Percentiles rank a stretch among this genome's conserved stretches.
phyloP scores from a whole-genome alignment of 2,113 vertebrate genomes.

The Hydrolagus affinis region DNA sequence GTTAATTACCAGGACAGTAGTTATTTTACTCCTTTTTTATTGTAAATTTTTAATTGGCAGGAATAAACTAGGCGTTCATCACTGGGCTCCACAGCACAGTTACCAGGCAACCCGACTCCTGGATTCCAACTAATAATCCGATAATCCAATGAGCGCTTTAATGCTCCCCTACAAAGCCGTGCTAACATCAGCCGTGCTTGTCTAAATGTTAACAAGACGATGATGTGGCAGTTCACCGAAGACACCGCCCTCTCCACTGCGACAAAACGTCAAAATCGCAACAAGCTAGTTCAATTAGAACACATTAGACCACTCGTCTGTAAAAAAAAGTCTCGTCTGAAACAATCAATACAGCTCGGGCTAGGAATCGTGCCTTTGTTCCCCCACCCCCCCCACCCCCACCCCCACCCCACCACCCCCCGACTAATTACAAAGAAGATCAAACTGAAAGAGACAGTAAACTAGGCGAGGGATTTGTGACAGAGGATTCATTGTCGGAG shows the following conservation, averaged over 20 bases:
- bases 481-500: background rate
- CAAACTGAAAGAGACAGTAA: background rate
- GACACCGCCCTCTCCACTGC: too few relatives aligned
- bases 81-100: background rate
- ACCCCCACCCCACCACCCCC: too few relatives aligned
- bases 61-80: background rate
- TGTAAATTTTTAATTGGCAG: too few relatives aligned
- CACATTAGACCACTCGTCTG: background rate
- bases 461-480: background rate
- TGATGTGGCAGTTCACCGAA: background rate
- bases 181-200: background rate
- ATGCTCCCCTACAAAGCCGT: background rate
- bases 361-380: background rate
- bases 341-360: background rate
- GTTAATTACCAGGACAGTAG: background rate
- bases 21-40: background rate
- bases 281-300: background rate
- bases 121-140: background rate
- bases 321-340: background rate
- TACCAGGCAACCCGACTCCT: constrained; percentile 23
- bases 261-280: background rate
- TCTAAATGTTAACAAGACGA: background rate
- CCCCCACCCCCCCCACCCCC: too few relatives aligned
- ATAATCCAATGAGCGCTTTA: constrained; percentile 1
- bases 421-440: background rate